Percentiles rank a stretch among this genome's conserved stretches.
phyloP scores from a whole-genome alignment of 2,113 vertebrate genomes.

The Leucosticte australis region DNA sequence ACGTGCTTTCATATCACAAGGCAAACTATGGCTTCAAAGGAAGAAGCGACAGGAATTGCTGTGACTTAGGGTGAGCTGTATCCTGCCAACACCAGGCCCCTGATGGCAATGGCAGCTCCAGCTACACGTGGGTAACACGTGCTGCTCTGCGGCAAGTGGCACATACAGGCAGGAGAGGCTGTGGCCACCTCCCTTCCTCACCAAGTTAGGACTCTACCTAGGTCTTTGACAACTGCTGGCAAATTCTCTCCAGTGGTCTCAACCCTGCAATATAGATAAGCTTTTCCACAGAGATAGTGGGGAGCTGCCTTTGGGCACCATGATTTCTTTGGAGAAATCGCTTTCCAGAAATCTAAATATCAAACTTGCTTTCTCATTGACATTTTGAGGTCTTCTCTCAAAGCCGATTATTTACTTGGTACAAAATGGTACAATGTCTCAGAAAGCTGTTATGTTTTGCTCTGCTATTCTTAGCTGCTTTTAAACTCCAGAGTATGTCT shows the following conservation, averaged over 20 bases:
- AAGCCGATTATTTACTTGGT: neutral
- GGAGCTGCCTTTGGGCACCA: neutral
- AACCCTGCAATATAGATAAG: rapidly evolving
- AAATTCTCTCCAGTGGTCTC: neutral
- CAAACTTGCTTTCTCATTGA: neutral
- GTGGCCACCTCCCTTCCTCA: neutral
- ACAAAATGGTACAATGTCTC: neutral
- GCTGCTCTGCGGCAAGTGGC: neutral
- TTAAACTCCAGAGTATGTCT: neutral
- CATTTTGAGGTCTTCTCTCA: neutral
- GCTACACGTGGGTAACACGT: neutral
- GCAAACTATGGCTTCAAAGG: neutral
- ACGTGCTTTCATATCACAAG: neutral
- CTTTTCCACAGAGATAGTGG: neutral
- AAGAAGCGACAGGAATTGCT: neutral
- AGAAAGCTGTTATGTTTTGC: neutral
- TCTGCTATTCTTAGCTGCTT: neutral
- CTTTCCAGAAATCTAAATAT: neutral
- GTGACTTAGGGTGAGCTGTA: neutral
- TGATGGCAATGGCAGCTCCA: neutral
- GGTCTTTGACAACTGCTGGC: neutral
- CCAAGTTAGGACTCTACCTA: neutral
- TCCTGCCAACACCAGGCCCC: neutral
- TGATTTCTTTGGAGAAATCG: neutral
- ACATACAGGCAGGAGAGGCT: neutral